These are phyloP conservation scores for Acridotheres tristis DNA, from an alignment of 2,797 vertebrate species.

Conservation along the genomic window DNA sequence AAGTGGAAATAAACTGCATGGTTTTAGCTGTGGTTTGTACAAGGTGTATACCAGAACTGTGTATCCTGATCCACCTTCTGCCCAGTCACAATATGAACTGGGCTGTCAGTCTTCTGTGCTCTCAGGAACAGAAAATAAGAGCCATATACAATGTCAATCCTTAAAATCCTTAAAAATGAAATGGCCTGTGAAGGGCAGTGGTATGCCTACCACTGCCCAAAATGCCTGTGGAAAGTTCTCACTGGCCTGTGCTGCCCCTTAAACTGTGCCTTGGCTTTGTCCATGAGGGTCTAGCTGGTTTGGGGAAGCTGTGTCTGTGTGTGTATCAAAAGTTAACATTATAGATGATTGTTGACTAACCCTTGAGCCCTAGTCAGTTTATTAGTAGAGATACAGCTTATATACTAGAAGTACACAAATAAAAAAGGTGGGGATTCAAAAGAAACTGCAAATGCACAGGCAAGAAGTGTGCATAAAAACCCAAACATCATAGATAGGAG, in stretches of 20 bases:
- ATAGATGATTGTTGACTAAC: not conserved
- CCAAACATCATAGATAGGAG: not conserved
- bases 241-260: not conserved
- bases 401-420: not conserved
- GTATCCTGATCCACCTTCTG: not conserved
- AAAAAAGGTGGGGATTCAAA: not conserved
- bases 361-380: not conserved
- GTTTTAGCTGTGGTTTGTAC: not conserved
- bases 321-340: not conserved
- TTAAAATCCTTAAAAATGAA: not conserved
- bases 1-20: not conserved
- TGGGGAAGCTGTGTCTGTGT: not conserved
- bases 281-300: not conserved
- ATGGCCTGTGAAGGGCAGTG: not conserved
- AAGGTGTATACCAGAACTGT: not conserved
- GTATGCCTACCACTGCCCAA: not conserved
- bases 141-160: not conserved
- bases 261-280: not conserved
- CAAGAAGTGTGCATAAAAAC: not conserved
- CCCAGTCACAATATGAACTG: not conserved
- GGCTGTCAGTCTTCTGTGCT: not conserved
- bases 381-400: not conserved
- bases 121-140: not conserved
- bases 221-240: not conserved
- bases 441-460: not conserved